Evolutionary conservation across 1,140 invertebrate genomes (phyloP).

Genomic region (Metaphire vulgaris): DNA sequence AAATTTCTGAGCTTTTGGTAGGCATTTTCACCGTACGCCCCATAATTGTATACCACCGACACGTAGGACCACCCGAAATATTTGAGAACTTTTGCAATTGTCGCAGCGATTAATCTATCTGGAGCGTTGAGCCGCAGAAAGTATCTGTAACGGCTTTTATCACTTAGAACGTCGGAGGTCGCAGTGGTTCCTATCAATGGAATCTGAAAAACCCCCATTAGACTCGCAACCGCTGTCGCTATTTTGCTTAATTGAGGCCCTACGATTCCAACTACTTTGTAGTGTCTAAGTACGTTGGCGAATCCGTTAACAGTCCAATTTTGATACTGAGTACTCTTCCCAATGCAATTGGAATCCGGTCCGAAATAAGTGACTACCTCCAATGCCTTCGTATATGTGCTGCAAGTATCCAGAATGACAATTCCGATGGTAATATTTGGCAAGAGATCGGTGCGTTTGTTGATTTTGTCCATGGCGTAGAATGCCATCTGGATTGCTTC

Average conservation of each 20-base stretch:
- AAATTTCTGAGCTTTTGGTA: conserved; percentile 48
- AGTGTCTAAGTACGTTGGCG: background rate
- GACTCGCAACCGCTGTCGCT: conserved; percentile 60
- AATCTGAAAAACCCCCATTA: conserved; percentile 59
- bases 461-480: conserved; percentile 57
- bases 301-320: background rate
- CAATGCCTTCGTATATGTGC: conserved; percentile 65
- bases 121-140: conserved; percentile 45
- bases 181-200: conserved; percentile 52
- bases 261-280: background rate
- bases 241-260: conserved; percentile 53
- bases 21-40: conserved; percentile 63
- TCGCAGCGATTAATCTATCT: conserved; percentile 58
- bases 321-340: conserved; percentile 47
- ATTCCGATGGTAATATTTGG: conserved; percentile 63
- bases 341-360: conserved; percentile 54
- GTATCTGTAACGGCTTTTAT: conserved; percentile 40
- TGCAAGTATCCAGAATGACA: conserved; percentile 68
- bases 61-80: conserved; percentile 64
- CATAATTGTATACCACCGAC: conserved; percentile 62
- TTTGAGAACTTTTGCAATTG: conserved; percentile 62
- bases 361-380: background rate
- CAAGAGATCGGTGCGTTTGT: conserved; percentile 53
- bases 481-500: background rate
- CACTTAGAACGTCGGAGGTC: conserved; percentile 35